phyloP scores from a whole-genome alignment of 2,888 invertebrate species.

The Coleophora deauratella region DNA sequence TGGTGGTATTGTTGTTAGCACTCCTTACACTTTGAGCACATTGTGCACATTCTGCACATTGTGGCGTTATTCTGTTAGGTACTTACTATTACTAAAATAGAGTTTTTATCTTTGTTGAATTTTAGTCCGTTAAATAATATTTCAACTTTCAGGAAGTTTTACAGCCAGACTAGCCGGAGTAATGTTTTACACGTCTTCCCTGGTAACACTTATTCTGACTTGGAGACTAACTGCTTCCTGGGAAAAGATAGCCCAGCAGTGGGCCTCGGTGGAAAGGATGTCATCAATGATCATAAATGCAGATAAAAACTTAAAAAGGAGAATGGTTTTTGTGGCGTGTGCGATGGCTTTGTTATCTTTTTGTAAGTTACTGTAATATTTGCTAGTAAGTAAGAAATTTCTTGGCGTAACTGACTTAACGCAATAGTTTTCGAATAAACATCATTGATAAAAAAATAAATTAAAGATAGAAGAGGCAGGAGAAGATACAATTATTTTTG shows the following conservation, averaged over 20 bases:
- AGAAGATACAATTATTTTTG: too few species aligned
- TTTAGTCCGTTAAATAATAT: background rate
- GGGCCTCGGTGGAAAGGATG: conserved; percentile 33
- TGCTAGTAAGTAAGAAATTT: too few species aligned
- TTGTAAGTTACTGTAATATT: conserved; percentile 21
- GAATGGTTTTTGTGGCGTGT: conserved; percentile 25
- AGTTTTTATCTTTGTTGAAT: background rate
- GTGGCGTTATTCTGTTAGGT: too few species aligned
- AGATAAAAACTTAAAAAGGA: conserved; percentile 29
- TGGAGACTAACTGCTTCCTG: conserved; percentile 35
- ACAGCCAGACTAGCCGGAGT: conserved; percentile 46
- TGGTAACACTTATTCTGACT: conserved; percentile 33
- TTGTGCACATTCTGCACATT: too few species aligned
- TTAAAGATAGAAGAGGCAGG: too few species aligned
- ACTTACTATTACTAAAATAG: too few species aligned
- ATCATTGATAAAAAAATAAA: too few species aligned
- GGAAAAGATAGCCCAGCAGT: conserved; percentile 26
- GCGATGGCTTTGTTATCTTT: conserved; percentile 25
- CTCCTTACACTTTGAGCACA: too few species aligned
- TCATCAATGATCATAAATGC: conserved; percentile 25
- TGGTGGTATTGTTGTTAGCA: too few species aligned
- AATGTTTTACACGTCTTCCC: conserved; percentile 44
- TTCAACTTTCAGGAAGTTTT: conserved; percentile 32
- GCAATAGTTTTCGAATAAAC: too few species aligned
- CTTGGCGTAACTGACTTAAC: too few species aligned